phyloP scores from a whole-genome alignment of 92 coral and sea anemone genomes.

The Heliopora coerulea region DNA sequence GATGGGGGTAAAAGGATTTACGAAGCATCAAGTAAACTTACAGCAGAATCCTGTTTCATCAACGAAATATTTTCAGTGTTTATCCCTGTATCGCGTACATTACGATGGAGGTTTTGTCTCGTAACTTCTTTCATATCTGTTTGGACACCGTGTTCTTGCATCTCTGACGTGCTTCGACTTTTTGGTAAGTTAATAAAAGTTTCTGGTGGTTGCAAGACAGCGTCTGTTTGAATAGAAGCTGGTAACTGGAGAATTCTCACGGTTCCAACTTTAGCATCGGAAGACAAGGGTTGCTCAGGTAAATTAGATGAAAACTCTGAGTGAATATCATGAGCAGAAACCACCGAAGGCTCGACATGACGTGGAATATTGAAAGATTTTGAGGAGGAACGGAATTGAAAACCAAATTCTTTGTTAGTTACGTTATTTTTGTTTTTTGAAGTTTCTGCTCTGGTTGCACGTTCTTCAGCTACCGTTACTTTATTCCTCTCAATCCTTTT shows the following conservation, averaged over 20 bases:
- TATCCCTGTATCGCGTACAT: conserved; percentile 7
- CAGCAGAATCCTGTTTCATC: not conserved
- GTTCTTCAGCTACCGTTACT: not conserved
- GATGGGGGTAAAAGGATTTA: too few species aligned
- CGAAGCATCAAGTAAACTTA: too few species aligned
- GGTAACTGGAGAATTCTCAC: conserved; percentile 30
- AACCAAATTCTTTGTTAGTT: not conserved
- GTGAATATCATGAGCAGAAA: conserved; percentile 36
- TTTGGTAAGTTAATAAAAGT: not conserved
- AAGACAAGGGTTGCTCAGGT: conserved; percentile 5
- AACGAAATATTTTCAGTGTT: conserved; percentile 20
- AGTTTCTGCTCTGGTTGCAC: not conserved
- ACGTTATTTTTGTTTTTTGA: not conserved
- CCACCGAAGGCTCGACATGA: conserved; percentile 1
- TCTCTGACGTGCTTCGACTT: not conserved
- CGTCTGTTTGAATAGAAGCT: conserved; percentile 37
- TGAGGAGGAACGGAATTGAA: too few species aligned
- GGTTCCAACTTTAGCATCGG: conserved; percentile 43
- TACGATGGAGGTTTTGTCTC: not conserved
- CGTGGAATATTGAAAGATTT: not conserved
- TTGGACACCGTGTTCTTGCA: conserved; percentile 13
- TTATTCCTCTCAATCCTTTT: not conserved
- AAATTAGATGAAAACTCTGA: conserved; percentile 22
- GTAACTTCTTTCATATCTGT: conserved; percentile 11
- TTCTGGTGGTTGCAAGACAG: not conserved